These are phyloP conservation scores for Harpalus rufipes DNA, from an alignment of 2,888 invertebrate species.

Conservation along the genomic window DNA sequence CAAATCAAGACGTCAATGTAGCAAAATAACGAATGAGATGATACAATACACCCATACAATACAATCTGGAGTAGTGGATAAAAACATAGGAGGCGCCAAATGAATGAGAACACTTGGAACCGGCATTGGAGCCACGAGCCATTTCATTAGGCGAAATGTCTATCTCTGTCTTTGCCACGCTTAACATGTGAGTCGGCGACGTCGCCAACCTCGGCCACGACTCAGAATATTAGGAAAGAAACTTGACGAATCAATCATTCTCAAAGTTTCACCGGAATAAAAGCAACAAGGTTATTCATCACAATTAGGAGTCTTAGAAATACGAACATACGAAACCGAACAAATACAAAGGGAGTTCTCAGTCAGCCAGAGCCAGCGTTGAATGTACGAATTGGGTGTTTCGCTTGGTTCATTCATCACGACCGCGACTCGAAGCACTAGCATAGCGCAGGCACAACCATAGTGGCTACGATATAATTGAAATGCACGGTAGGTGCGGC, in stretches of 20 bases:
- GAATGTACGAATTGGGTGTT: constrained; percentile 31
- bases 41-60: constrained; percentile 28
- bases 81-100: constrained; percentile 58
- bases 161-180: constrained; percentile 34
- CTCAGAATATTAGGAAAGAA: constrained; percentile 53
- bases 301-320: constrained; percentile 62
- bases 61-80: constrained; percentile 21
- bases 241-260: constrained; percentile 62
- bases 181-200: constrained; percentile 58
- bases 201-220: constrained; percentile 18
- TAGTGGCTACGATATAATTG: constrained; percentile 27
- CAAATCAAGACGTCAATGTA: constrained; percentile 28
- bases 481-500: constrained; percentile 57
- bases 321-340: constrained; percentile 60
- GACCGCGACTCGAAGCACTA: neutral
- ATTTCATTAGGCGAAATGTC: constrained; percentile 57
- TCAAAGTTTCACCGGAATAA: constrained; percentile 57
- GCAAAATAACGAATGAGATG: neutral
- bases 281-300: constrained; percentile 65
- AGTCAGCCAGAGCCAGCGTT: constrained; percentile 6
- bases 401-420: constrained; percentile 59
- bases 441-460: no score
- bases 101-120: constrained; percentile 58
- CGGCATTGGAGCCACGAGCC: constrained; percentile 23
- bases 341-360: constrained; percentile 51